phyloP scores from a whole-genome alignment of 2,888 invertebrate genomes.

The Leistus spinibarbis region DNA sequence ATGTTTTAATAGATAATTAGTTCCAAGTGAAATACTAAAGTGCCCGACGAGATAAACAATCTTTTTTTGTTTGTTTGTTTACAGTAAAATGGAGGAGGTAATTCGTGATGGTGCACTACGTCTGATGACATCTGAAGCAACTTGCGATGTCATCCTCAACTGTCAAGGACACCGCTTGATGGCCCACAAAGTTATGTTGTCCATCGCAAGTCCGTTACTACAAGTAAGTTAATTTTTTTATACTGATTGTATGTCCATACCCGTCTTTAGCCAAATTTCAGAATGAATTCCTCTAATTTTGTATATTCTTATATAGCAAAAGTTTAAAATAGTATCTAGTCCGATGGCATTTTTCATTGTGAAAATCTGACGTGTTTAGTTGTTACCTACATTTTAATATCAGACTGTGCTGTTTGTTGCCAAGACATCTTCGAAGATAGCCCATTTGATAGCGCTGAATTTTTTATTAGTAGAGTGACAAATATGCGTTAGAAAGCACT shows the following conservation, averaged over 20 bases:
- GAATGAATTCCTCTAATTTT: too few relatives aligned
- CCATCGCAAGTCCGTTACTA: conserved; percentile 71
- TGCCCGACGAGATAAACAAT: background rate
- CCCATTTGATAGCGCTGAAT: background rate
- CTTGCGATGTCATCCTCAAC: conserved; percentile 68
- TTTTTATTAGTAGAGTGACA: background rate
- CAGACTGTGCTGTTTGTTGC: background rate
- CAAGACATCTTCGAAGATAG: background rate
- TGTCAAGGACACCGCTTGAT: conserved; percentile 67
- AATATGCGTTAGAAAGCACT: background rate
- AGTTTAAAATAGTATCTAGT: too few relatives aligned
- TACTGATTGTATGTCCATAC: too few relatives aligned
- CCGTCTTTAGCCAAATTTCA: too few relatives aligned
- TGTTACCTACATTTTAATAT: too few relatives aligned
- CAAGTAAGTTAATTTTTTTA: conserved; percentile 59
- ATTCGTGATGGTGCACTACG: conserved; percentile 54
- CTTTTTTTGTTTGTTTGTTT: too few relatives aligned
- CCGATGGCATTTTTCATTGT: too few relatives aligned
- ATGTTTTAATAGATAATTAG: too few relatives aligned
- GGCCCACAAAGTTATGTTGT: conserved; percentile 71
- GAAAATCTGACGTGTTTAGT: too few relatives aligned
- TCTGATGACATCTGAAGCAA: conserved; percentile 62
- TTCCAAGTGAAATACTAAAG: too few relatives aligned
- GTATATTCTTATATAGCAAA: too few relatives aligned
- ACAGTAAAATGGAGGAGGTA: conserved; percentile 53